Evolutionary conservation across 2,113 vertebrate genomes (phyloP).

Genomic region (Scartelaos histophorus): DNA sequence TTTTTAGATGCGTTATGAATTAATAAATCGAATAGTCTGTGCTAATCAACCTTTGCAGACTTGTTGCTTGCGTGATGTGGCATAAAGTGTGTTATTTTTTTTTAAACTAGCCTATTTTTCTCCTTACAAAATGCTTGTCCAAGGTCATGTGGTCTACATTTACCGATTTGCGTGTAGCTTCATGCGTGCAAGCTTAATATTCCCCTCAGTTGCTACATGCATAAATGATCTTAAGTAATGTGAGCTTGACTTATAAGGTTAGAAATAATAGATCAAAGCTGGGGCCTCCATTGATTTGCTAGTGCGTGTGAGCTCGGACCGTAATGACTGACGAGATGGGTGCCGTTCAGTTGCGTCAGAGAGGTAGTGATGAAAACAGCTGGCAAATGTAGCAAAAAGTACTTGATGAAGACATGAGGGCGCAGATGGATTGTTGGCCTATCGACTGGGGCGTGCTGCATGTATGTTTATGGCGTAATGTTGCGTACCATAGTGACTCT

Average conservation of each 20-base stretch:
- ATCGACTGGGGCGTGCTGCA: no score
- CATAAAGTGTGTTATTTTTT: neutral
- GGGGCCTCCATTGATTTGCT: slow-evolving; percentile 50
- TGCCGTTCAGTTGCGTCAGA: slow-evolving; percentile 60
- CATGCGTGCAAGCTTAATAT: slow-evolving; percentile 23
- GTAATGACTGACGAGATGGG: slow-evolving; percentile 56
- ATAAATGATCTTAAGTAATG: slow-evolving; percentile 65
- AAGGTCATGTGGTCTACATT: slow-evolving; percentile 35
- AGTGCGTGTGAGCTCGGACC: slow-evolving; percentile 51
- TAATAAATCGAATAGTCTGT: no score
- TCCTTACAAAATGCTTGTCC: slow-evolving; percentile 13
- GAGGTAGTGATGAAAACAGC: slow-evolving; percentile 65
- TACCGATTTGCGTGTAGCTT: slow-evolving; percentile 12
- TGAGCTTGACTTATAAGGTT: slow-evolving; percentile 36
- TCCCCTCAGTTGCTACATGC: slow-evolving; percentile 44
- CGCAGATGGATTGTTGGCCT: slow-evolving; percentile 16
- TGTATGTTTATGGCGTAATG: no score
- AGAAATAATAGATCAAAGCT: slow-evolving; percentile 73
- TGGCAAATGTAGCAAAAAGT: slow-evolving; percentile 52
- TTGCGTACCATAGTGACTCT: no score
- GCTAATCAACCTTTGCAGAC: no score
- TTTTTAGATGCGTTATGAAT: no score
- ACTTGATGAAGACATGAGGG: slow-evolving; percentile 39
- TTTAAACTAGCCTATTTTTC: neutral
- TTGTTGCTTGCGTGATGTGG: neutral